Evolutionary conservation across 2,888 invertebrate species (phyloP), one percentile per base, ranked within the genome.

Genomic region (Tetragonula carbonaria): DNA sequence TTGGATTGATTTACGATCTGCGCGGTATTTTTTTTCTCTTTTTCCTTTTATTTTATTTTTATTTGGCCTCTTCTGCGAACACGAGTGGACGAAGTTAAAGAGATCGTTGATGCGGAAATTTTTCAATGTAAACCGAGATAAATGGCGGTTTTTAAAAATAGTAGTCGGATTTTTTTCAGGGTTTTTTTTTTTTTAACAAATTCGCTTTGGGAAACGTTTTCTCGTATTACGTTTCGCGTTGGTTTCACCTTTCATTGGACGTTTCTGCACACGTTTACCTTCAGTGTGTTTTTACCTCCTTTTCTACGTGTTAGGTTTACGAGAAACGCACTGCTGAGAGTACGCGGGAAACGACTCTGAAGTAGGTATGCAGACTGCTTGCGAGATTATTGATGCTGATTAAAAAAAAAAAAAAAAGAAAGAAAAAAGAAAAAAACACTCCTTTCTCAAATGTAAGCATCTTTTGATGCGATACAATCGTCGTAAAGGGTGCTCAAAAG

Each of bases 321-420:
- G 23, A 70, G 23, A 28, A 18, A 70, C 11, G 23, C 18, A 28
- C 18, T 4, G 21, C 13, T 2, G 5, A 51, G 16, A 21, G 50
- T 3, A 16, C 33, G 11, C 18, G 23, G 21, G 28, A 28, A 28
- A 28, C 28, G 28, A 59, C 51, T 5, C 4, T 63, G 5, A 53
- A 77, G 76, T 51, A n/a, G 57, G 67, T 45, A 21, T 50, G 33
- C 51, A 62, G 51, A 16, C 38, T 71, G 45, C 21, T 71, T 18
- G 63, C n/a, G 63, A 45, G 71, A 53, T 77, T 65, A 71, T 77
- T 14, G 53, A 77, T 45, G 77, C 33, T 14, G 55, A 8, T n/a
- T 21, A 28, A 28, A 55, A 45, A 38, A 38, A 6, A 38, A 38
- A 6, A 38, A 38, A 38, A 2, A 1, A 45, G 1, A 45, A 45